Percentiles rank a stretch among this genome's conserved stretches.
These are phyloP conservation scores for Leptinotarsa texana DNA, from an alignment of 1,140 invertebrate species.

Conservation along the genomic window DNA sequence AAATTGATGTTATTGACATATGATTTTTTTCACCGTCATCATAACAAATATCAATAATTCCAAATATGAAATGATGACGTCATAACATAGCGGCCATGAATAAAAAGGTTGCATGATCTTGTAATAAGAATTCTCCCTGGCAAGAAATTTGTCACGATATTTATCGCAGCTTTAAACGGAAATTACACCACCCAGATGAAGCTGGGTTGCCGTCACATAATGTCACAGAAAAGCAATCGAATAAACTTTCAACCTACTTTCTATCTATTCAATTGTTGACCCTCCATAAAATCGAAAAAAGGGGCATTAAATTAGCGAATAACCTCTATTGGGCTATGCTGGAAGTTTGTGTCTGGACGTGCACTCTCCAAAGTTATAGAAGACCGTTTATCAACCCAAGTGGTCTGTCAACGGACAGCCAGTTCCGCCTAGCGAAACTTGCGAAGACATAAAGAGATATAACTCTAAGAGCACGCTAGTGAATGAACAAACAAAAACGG, in stretches of 20 bases:
- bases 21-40: no score
- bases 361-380: constrained; percentile 25
- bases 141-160: no score
- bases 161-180: no score
- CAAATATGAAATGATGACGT: no score
- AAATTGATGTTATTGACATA: no score
- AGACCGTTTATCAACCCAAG: constrained; percentile 26
- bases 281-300: constrained; percentile 16
- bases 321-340: constrained; percentile 19
- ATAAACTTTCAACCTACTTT: constrained; percentile 13
- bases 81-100: no score
- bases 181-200: no score
- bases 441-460: constrained; percentile 15
- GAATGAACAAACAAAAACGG: not conserved
- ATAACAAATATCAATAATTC: no score
- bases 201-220: no score
- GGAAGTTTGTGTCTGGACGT: constrained; percentile 13
- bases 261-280: constrained; percentile 17
- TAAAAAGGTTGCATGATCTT: no score
- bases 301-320: constrained; percentile 24
- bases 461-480: not conserved
- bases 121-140: no score
- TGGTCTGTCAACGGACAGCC: constrained; percentile 29
- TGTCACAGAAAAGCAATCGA: not conserved
- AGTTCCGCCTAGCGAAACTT: constrained; percentile 27